Percentiles rank a stretch among this genome's conserved stretches.
Conservation (phyloP, 2,888 invertebrate species). For the Amblyjoppa fuscipennis region DNA sequence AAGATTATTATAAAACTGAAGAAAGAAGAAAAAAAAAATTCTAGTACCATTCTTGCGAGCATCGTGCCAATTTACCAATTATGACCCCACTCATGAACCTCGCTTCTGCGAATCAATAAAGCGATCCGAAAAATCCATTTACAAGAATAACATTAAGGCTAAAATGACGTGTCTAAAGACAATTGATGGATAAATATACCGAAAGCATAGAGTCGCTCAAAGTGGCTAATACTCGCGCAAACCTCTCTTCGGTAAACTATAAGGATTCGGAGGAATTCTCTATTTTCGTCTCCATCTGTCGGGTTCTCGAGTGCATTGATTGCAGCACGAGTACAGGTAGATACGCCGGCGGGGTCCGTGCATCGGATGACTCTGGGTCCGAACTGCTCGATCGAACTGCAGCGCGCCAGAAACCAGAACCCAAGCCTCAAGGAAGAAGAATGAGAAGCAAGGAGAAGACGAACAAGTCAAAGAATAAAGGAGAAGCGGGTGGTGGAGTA, state of each 20-base stretch:
- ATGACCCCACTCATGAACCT: slow-evolving; percentile 23
- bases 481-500: slow-evolving; percentile 51
- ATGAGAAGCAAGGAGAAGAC: slow-evolving; percentile 44
- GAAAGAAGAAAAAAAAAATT: slow-evolving; percentile 14
- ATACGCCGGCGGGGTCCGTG: slow-evolving; percentile 67
- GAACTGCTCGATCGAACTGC: slow-evolving; percentile 38
- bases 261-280: slow-evolving; percentile 21
- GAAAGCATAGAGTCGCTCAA: background rate
- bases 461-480: slow-evolving; percentile 38
- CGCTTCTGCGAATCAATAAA: slow-evolving; percentile 31
- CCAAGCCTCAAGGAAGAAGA: slow-evolving; percentile 55
- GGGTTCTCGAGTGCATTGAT: slow-evolving; percentile 41
- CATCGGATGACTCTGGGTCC: slow-evolving; percentile 47
- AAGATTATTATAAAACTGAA: slow-evolving; percentile 7
- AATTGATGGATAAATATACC: no score
- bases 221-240: background rate
- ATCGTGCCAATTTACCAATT: slow-evolving; percentile 43
- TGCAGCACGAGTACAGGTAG: slow-evolving; percentile 65
- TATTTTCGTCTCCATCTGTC: slow-evolving; percentile 25
- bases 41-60: slow-evolving; percentile 11
- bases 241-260: slow-evolving; percentile 34
- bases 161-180: no score
- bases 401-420: slow-evolving; percentile 28
- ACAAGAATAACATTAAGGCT: no score
- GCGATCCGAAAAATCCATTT: background rate